phyloP scores from a whole-genome alignment of 2,113 vertebrate species.

The Isichthys henryi region DNA sequence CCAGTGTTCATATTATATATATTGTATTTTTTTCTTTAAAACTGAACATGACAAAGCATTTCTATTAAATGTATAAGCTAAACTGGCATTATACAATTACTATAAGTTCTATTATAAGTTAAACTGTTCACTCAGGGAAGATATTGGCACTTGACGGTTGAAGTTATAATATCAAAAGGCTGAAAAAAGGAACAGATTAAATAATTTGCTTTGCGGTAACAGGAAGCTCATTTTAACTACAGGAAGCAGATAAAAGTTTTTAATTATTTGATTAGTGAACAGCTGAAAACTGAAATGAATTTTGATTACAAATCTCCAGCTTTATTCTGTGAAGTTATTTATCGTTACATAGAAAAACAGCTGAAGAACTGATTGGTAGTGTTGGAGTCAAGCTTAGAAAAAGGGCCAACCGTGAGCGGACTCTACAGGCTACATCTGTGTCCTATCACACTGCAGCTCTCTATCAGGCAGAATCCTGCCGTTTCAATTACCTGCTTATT shows the following conservation, averaged over 20 bases:
- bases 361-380: not conserved
- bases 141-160: not conserved
- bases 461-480: not conserved
- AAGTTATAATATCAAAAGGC: not conserved
- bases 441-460: not conserved
- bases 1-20: not conserved
- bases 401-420: not conserved
- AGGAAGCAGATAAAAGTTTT: not conserved
- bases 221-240: not conserved
- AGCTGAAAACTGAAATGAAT: not conserved
- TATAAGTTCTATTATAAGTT: too few species aligned
- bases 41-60: not conserved
- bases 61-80: not conserved
- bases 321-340: not conserved
- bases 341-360: not conserved
- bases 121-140: not conserved
- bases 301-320: not conserved
- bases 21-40: not conserved
- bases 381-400: not conserved
- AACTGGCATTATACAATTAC: not conserved
- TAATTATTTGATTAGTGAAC: not conserved
- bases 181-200: not conserved
- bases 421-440: not conserved
- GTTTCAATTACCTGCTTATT: not conserved
- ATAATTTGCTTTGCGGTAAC: not conserved